Evolutionary conservation across 2,888 invertebrate species (phyloP), one percentile per base, ranked within the genome.

Genomic region (Aphodius sticticus): DNA sequence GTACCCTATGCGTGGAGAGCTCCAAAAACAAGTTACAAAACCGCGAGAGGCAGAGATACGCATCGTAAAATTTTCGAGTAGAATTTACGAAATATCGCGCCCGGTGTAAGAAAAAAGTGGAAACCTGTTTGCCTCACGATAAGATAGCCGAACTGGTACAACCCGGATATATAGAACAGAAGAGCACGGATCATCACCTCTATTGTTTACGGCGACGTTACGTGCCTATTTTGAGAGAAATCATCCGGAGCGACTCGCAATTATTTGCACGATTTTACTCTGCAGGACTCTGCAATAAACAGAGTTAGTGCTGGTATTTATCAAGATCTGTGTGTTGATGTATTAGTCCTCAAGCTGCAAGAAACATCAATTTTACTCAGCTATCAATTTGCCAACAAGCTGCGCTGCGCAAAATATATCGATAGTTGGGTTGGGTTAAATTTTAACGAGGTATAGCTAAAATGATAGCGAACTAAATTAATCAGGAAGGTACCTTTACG

Each of bases 361-460:
- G 53, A 53, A n/a, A 53, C 53, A 12, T 53, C 53, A 53, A 53
- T 53, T 53, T 53, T 53, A 5, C 53, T 9, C 53, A 5, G 53
- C 2, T 53, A 53, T 53, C 6, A 53, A 53, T 53, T 53, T 53
- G 53, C 53, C 53, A 5, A 53, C 12, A 5, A 1, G 53, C 53
- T 53, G 26, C 53, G 7, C 6, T 53, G 12, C 3, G 4, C 3
- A 53, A 53, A 53, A 0, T 53, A 12, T 53, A 53, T 53, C 53
- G 53, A 53, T 53, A 53, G 53, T 53, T 53, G 7, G 1, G 53
- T n/a, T 3, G 7, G 53, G 4, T 53, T 53, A 53, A 53, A 53
- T 53, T 38, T 53, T 53, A 53, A 53, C 53, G 53, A 53, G 53
- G 53, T 53, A 53, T 53, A 53, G 53, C 53, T 53, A 53, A 53